Conservation (phyloP, 2,888 invertebrate genomes). For the Luperina nickerlii region DNA sequence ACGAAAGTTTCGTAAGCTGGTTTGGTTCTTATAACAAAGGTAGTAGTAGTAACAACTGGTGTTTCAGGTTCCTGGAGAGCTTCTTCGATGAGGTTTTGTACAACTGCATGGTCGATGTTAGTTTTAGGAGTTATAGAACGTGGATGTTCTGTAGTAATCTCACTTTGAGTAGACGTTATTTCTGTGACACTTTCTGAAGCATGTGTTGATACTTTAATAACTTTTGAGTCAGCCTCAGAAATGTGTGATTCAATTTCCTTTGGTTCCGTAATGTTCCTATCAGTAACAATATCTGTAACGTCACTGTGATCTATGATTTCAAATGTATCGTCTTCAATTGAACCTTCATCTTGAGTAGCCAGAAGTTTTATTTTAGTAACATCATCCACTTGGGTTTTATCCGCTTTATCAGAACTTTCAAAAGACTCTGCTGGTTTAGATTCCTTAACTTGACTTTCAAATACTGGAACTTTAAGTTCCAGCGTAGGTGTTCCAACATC, state of each 20-base stretch:
- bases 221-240: conserved; percentile 8
- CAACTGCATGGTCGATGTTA: conserved; percentile 37
- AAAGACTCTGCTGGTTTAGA: not conserved
- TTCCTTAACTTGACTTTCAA: conserved; percentile 28
- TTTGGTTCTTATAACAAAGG: conserved; percentile 26
- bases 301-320: conserved; percentile 67
- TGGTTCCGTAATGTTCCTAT: conserved; percentile 7
- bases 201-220: conserved; percentile 11
- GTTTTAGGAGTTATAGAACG: conserved; percentile 45
- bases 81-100: conserved; percentile 59
- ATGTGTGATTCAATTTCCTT: not conserved
- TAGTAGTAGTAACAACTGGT: conserved; percentile 2
- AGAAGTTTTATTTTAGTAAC: conserved; percentile 12
- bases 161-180: conserved; percentile 12
- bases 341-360: conserved; percentile 25
- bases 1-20: conserved; percentile 62
- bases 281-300: conserved; percentile 32
- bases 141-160: not conserved
- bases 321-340: conserved; percentile 63
- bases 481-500: conserved; percentile 57
- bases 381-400: not conserved
- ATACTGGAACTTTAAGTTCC: conserved; percentile 34
- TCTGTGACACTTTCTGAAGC: conserved; percentile 21
- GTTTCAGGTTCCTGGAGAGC: conserved; percentile 54
- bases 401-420: not conserved